Percentiles rank a stretch among this genome's conserved stretches.
Conservation (phyloP, 2,797 vertebrate genomes). For the Synanceia verrucosa region DNA sequence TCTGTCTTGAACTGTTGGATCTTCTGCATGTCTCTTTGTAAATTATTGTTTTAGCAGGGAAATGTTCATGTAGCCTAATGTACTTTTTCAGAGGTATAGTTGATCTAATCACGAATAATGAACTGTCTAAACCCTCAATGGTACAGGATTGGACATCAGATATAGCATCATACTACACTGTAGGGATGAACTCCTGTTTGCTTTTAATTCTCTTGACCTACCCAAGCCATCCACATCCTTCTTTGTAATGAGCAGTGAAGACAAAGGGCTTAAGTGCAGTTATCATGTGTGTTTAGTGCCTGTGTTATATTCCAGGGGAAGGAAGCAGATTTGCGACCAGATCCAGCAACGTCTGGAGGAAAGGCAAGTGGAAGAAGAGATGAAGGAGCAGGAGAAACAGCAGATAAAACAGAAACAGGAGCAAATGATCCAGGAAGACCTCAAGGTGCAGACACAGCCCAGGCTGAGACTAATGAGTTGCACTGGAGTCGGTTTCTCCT, state of each 20-base stretch:
- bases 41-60: no score
- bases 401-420: constrained; percentile 81
- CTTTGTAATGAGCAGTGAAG: background rate
- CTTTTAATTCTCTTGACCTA: background rate
- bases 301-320: constrained; percentile 78
- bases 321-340: constrained; percentile 83
- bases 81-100: no score
- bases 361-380: constrained; percentile 72
- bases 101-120: no score
- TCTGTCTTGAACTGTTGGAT: no score
- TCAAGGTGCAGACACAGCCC: constrained; percentile 77
- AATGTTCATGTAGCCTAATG: no score
- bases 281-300: background rate
- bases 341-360: constrained; percentile 84
- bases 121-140: no score
- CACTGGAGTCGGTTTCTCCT: background rate
- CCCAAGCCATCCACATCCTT: background rate
- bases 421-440: constrained; percentile 84
- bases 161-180: background rate
- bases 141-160: no score
- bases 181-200: background rate
- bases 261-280: background rate
- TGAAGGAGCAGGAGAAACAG: constrained; percentile 84
- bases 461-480: no score
- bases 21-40: no score